Conservation (phyloP, 2,888 invertebrate species). For the Liopterus haemorrhoidalis region DNA sequence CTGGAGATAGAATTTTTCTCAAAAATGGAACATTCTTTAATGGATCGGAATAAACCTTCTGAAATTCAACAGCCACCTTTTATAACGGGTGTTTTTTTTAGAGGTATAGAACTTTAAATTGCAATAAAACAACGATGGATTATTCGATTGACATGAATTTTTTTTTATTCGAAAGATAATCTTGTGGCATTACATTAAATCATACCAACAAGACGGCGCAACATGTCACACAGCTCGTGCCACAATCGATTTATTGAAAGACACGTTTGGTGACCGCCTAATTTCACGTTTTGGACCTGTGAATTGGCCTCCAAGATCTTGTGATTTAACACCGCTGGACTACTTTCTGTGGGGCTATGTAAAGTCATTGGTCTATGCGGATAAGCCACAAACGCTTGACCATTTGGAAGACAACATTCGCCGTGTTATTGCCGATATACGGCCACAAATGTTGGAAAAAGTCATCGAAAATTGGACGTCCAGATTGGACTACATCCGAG, state of each 20-base stretch:
- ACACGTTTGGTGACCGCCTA: too few species aligned
- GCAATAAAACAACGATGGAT: conserved; percentile 3
- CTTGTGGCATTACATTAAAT: conserved; percentile 4
- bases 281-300: too few species aligned
- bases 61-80: too few species aligned
- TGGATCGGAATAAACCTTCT: too few species aligned
- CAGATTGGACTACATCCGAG: conserved; percentile 8
- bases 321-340: conserved; percentile 4
- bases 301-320: conserved; percentile 6
- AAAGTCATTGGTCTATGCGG: conserved; percentile 6
- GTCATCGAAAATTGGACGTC: conserved; percentile 9
- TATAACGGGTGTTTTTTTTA: background rate
- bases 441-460: conserved; percentile 15
- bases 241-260: too few species aligned
- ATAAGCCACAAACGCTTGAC: conserved; percentile 11
- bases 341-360: conserved; percentile 5
- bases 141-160: too few species aligned
- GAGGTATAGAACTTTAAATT: conserved; percentile 1
- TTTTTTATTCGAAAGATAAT: conserved; percentile 11
- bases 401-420: conserved; percentile 16
- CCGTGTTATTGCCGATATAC: conserved; percentile 17
- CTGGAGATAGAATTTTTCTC: too few species aligned
- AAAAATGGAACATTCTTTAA: too few species aligned
- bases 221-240: too few species aligned
- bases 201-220: too few species aligned